Evolutionary conservation across 2,888 invertebrate genomes (phyloP).

Genomic region (Andrena bicolor): DNA sequence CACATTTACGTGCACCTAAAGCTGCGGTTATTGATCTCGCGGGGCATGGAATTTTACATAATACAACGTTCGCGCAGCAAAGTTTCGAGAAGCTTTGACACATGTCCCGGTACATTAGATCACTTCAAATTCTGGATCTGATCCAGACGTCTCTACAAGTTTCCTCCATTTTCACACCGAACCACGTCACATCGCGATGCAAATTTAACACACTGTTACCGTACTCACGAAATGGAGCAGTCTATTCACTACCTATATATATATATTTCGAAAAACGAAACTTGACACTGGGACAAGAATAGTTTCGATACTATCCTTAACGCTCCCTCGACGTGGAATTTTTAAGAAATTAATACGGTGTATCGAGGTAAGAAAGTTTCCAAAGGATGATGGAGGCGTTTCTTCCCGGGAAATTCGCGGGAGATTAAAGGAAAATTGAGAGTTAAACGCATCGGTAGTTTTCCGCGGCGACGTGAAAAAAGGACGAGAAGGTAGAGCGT

Average conservation of each 20-base stretch:
- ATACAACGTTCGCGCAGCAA: not conserved
- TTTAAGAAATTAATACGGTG: not conserved
- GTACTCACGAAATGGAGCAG: not conserved
- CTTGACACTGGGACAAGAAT: too few species aligned
- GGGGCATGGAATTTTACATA: conserved; percentile 6
- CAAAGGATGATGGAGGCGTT: not conserved
- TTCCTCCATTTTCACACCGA: not conserved
- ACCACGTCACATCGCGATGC: conserved; percentile 3
- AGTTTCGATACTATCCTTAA: too few species aligned
- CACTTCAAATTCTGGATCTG: not conserved
- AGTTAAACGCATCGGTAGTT: conserved; percentile 48
- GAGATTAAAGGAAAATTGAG: conserved; percentile 54
- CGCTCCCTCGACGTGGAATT: not conserved
- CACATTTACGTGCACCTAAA: not conserved
- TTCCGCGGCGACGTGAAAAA: conserved; percentile 20
- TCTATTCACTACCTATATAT: not conserved
- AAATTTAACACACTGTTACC: not conserved
- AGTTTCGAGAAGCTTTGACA: conserved; percentile 17
- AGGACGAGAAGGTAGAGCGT: too few species aligned
- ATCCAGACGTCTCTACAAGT: conserved; percentile 5
- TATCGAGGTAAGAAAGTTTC: not conserved
- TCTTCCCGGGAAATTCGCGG: conserved; percentile 32
- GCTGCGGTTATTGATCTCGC: conserved; percentile 28
- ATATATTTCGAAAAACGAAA: not conserved
- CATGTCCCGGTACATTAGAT: conserved; percentile 14